Percentiles rank a stretch among this genome's conserved stretches.
Evolutionary conservation across 2,888 invertebrate species (phyloP).

Genomic region (Synanthedon formicaeformis): DNA sequence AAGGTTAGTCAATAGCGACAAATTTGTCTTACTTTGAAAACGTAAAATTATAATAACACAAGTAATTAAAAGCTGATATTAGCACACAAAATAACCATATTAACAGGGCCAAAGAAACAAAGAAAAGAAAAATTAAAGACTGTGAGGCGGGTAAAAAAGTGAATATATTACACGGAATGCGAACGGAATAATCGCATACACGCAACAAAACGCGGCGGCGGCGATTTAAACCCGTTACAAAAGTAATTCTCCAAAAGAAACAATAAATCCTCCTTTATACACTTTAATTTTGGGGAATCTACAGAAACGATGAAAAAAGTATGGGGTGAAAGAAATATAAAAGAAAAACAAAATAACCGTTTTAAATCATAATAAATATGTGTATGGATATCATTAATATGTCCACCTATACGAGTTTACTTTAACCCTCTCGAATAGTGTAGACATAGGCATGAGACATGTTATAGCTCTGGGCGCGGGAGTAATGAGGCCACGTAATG

Average conservation of each 20-base stretch:
- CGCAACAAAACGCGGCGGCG: slow-evolving; percentile 45
- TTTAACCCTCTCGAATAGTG: slow-evolving; percentile 10
- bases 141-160: slow-evolving; percentile 61
- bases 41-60: too few relatives aligned
- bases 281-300: slow-evolving; percentile 55
- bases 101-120: slow-evolving; percentile 24
- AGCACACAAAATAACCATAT: too few relatives aligned
- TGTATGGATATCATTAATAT: too few relatives aligned
- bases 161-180: slow-evolving; percentile 62
- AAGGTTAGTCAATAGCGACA: too few relatives aligned
- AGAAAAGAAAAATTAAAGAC: slow-evolving; percentile 52
- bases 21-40: too few relatives aligned
- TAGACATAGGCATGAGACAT: slow-evolving; percentile 12
- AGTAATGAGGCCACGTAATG: slow-evolving; percentile 40
- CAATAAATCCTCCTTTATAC: slow-evolving; percentile 58
- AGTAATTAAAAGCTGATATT: too few relatives aligned
- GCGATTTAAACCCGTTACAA: slow-evolving; percentile 36
- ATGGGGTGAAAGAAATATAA: slow-evolving; percentile 8
- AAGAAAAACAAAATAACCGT: slow-evolving; percentile 1
- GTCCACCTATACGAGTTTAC: too few relatives aligned
- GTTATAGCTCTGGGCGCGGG: neutral
- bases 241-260: slow-evolving; percentile 48
- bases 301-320: slow-evolving; percentile 24
- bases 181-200: slow-evolving; percentile 59
- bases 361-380: too few relatives aligned